Percentiles rank a stretch among this genome's conserved stretches.
These are phyloP conservation scores for Agrilus mali DNA, from an alignment of 2,888 invertebrate genomes.

Conservation along the genomic window DNA sequence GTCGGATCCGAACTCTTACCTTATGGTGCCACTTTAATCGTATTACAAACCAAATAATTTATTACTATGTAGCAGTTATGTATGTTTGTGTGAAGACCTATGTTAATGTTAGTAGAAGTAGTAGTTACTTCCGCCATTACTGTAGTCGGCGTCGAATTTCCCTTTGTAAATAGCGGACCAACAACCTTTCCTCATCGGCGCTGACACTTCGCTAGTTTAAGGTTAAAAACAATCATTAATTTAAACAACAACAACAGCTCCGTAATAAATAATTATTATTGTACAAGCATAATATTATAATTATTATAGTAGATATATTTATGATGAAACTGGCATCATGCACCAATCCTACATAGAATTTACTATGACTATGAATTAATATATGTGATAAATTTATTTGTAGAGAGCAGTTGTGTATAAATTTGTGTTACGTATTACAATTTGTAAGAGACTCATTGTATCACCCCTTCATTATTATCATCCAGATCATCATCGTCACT, in stretches of 20 bases:
- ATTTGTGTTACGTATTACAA: conserved; percentile 35
- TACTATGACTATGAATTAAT: conserved; percentile 25
- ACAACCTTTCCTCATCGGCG: conserved; percentile 16
- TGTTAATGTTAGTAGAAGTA: conserved; percentile 22
- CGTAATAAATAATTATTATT: too few species aligned
- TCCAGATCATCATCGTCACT: conserved; percentile 13
- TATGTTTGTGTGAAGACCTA: conserved; percentile 22
- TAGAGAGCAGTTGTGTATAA: conserved; percentile 34
- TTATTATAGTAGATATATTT: conserved; percentile 17
- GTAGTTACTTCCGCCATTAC: conserved; percentile 31
- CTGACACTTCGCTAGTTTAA: conserved; percentile 26
- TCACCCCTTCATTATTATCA: conserved; percentile 9
- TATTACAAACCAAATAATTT: conserved; percentile 39
- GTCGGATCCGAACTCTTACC: conserved; percentile 10
- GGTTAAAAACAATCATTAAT: conserved; percentile 40
- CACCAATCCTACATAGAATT: conserved; percentile 35
- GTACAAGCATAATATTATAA: conserved; percentile 17
- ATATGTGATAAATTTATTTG: conserved; percentile 39
- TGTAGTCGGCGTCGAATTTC: conserved; percentile 18
- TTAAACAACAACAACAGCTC: conserved; percentile 21
- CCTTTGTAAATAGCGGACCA: conserved; percentile 34
- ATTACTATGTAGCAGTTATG: conserved; percentile 25
- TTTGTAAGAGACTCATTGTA: conserved; percentile 29
- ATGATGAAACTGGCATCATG: conserved; percentile 29
- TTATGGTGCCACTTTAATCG: conserved; percentile 34